Evolutionary conservation across 2,113 vertebrate genomes (phyloP), one percentile per base, ranked within the genome.

Genomic region (Gallinago paraguaiae): DNA sequence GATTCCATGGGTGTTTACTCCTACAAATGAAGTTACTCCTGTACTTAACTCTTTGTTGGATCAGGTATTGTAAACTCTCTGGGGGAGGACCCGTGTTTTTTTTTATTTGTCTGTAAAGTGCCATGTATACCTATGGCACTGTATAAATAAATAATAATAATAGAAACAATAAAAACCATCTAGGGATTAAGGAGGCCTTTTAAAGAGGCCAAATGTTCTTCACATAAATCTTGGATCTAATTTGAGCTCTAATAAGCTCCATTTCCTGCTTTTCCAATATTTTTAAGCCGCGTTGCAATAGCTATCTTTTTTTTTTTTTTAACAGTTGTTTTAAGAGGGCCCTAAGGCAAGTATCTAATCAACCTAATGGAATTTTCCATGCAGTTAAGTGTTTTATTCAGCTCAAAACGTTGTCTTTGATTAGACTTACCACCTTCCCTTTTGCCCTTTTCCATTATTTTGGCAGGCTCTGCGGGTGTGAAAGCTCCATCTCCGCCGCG

Each of bases 81-180:
- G 65, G 90, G 91, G 77, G 80, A 93, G 88, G 88, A 91, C 70
- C 89, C 61, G 4, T 57, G 60, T 4, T 61, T 76, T 94, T 88
- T 93, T 97, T 97, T 94, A 96, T 97, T 95, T 93, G 96, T 96
- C 95, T 94, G 93, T 95, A 97, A 97, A 97, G 93, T 85, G 50
- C 92, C n/a, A 63, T 87, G 81, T 96, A 96, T 88, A 95, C 88
- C 93, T 92, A 87, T 96, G 70, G 86, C 67, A 93, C 77, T 82
- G 80, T 76, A 96, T 87, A 96, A 96, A 94, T 95, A 96, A 96
- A 95, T 96, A 97, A 96, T 85, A 96, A 96, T 93, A 95, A 95
- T 90, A 96, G 88, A 96, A 96, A 94, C 92, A 92, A 82, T 96
- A 96, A 96, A 96, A 96, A 82, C 74, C 72, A 93, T 95, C 86